Percentiles rank a stretch among this genome's conserved stretches.
Evolutionary conservation across 2,113 vertebrate genomes (phyloP).

Genomic region (Agelaius phoeniceus): DNA sequence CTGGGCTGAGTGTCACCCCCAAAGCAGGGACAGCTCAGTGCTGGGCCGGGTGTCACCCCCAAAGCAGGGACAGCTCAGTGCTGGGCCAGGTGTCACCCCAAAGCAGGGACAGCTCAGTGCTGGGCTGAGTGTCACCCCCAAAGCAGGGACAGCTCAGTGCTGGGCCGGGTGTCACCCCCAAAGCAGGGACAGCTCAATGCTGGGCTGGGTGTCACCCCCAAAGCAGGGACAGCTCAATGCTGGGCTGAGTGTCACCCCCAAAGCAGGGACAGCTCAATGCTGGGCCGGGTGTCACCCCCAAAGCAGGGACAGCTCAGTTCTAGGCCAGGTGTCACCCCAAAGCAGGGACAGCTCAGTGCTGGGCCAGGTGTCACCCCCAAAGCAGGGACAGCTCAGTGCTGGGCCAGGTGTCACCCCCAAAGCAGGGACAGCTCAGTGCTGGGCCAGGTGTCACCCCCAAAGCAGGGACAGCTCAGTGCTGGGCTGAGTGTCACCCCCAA

Average conservation of each 20-base stretch:
- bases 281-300: neutral
- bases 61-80: too few relatives aligned
- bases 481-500: neutral
- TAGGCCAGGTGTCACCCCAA: too few relatives aligned
- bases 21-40: neutral
- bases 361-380: too few relatives aligned
- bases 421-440: neutral
- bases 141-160: neutral
- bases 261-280: neutral
- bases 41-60: neutral
- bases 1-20: too few relatives aligned
- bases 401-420: too few relatives aligned
- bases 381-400: too few relatives aligned
- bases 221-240: neutral
- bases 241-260: neutral
- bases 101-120: neutral
- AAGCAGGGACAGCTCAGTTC: too few relatives aligned
- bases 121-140: neutral
- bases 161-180: neutral
- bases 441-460: neutral
- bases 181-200: neutral
- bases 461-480: neutral
- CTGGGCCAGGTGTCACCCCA: too few relatives aligned
- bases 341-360: neutral
- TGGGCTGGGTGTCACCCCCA: neutral